phyloP scores from a whole-genome alignment of 92 coral and sea anemone species.

The Blastomussa wellsi region DNA sequence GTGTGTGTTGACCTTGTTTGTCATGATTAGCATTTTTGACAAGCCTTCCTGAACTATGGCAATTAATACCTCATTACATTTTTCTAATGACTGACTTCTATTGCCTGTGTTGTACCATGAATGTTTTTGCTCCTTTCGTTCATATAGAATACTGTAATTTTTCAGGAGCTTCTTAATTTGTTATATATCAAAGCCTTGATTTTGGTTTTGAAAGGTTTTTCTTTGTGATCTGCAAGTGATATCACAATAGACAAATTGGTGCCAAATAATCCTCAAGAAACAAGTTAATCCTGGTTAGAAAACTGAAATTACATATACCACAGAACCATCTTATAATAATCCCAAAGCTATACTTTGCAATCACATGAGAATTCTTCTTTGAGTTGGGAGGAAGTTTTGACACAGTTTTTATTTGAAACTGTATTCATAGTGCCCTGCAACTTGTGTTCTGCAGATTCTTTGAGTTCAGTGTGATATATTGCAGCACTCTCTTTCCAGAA shows the following conservation, averaged over 20 bases:
- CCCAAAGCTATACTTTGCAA: neutral
- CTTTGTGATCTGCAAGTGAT: neutral
- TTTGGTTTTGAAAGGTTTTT: neutral
- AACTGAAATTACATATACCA: neutral
- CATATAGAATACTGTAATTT: neutral
- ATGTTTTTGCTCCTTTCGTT: neutral
- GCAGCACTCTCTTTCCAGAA: neutral
- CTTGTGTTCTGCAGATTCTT: neutral
- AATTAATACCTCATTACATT: neutral
- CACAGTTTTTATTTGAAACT: too few relatives aligned
- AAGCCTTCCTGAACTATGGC: neutral
- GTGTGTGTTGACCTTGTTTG: slow-evolving; percentile 16
- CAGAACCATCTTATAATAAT: neutral
- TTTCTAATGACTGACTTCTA: slow-evolving; percentile 3
- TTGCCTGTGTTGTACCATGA: neutral
- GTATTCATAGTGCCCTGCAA: neutral
- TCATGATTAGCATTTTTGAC: slow-evolving; percentile 16
- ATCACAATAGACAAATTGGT: neutral
- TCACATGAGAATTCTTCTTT: neutral
- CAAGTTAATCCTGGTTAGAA: neutral
- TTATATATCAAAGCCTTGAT: neutral
- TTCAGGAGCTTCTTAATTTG: neutral
- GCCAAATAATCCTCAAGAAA: neutral
- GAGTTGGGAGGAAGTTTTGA: neutral
- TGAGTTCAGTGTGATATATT: neutral